A percentile compares a stretch with the other conserved stretches of the same genome.
Conservation (phyloP, 2,797 vertebrate species). For the Bovichtus diacanthus region DNA sequence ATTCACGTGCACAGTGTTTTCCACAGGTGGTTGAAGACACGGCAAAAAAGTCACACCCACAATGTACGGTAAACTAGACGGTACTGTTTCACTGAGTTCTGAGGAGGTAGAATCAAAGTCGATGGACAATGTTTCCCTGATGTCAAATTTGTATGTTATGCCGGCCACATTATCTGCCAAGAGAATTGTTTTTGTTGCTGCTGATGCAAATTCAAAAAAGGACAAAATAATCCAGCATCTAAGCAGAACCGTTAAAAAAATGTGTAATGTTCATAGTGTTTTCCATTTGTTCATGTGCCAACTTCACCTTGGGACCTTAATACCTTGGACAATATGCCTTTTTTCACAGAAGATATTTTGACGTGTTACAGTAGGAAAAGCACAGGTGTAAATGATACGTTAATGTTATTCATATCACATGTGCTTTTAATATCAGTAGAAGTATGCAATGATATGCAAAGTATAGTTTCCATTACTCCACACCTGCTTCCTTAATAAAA, state of each 20-base stretch:
- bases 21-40: too few relatives aligned
- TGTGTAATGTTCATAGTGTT: background rate
- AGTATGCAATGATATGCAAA: background rate
- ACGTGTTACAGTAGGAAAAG: background rate
- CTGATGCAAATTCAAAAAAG: too few relatives aligned
- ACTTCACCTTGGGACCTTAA: too few relatives aligned
- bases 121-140: too few relatives aligned
- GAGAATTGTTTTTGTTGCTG: too few relatives aligned
- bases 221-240: background rate
- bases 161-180: too few relatives aligned
- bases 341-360: background rate
- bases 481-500: slow-evolving; percentile 2
- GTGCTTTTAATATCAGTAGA: background rate
- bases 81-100: too few relatives aligned
- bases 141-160: too few relatives aligned
- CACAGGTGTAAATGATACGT: background rate
- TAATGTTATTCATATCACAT: background rate
- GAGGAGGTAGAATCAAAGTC: too few relatives aligned
- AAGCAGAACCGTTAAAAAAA: background rate
- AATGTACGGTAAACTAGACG: too few relatives aligned
- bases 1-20: too few relatives aligned
- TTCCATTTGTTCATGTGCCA: background rate
- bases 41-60: too few relatives aligned
- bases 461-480: background rate
- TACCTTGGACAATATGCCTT: background rate